phyloP scores from a whole-genome alignment of 2,113 vertebrate species.

The Anoura caudifer region DNA sequence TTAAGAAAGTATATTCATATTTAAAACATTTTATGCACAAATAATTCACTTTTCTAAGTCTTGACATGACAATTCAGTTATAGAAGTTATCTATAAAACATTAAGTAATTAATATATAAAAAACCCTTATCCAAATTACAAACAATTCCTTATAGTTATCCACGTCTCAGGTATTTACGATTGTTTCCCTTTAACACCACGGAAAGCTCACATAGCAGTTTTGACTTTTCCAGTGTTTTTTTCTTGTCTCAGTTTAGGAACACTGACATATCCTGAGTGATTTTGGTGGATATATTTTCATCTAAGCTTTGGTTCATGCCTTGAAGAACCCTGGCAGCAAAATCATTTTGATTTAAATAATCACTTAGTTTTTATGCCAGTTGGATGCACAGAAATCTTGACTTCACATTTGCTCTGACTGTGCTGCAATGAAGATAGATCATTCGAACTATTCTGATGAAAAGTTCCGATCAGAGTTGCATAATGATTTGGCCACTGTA shows the following conservation, averaged over 20 bases:
- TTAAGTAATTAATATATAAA: background rate
- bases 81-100: background rate
- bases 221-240: background rate
- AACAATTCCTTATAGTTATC: no score
- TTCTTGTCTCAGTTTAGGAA: background rate
- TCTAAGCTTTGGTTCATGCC: background rate
- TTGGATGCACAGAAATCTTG: conserved; percentile 40
- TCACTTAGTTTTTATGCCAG: conserved; percentile 26
- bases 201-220: background rate
- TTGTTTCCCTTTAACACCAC: background rate
- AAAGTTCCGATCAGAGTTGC: conserved; percentile 46
- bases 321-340: background rate
- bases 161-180: background rate
- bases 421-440: conserved; percentile 36
- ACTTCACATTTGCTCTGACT: conserved; percentile 40
- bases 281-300: background rate
- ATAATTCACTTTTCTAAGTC: background rate
- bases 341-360: conserved; percentile 23
- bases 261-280: background rate
- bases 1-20: background rate
- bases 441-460: conserved; percentile 50
- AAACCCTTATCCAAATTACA: background rate
- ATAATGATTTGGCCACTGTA: conserved; percentile 50
- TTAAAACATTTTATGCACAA: background rate
- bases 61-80: background rate